Evolutionary conservation across 2,888 invertebrate species (phyloP).

Genomic region (Folsomia candida): DNA sequence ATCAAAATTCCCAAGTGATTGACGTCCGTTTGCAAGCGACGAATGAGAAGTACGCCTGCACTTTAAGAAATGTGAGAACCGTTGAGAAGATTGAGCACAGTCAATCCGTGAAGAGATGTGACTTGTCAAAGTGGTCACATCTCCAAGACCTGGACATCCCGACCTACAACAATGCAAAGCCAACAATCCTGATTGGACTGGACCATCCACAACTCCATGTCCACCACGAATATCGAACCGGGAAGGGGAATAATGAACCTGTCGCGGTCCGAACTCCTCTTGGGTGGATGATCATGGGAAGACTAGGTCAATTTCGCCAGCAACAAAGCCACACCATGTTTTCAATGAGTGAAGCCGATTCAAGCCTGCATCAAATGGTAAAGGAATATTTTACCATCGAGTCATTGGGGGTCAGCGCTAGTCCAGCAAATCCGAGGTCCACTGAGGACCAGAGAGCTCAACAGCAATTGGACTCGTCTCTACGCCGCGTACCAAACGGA

Average conservation of each 20-base stretch:
- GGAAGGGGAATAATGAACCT: constrained; percentile 17
- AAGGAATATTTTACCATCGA: not conserved
- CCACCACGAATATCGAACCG: not conserved
- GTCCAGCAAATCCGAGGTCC: not conserved
- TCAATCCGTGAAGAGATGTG: not conserved
- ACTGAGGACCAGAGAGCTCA: constrained; percentile 12
- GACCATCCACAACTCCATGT: constrained; percentile 20
- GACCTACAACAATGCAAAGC: not conserved
- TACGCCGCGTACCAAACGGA: not conserved
- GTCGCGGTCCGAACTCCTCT: constrained; percentile 5
- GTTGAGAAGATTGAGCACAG: constrained; percentile 19
- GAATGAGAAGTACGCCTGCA: too few species aligned
- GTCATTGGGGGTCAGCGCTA: constrained; percentile 1
- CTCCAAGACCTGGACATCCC: not conserved
- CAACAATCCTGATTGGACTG: constrained; percentile 23
- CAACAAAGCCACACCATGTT: not conserved
- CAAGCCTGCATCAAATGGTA: not conserved
- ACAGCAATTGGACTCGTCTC: not conserved
- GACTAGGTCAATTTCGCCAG: not conserved
- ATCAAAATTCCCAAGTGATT: too few species aligned
- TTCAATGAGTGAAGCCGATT: too few species aligned
- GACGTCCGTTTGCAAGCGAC: too few species aligned
- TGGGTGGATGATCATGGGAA: constrained; percentile 27
- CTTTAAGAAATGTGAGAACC: too few species aligned
- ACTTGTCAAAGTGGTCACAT: constrained; percentile 8